These are phyloP conservation scores for Falco cherrug DNA, from an alignment of 2,797 vertebrate species.

Conservation along the genomic window DNA sequence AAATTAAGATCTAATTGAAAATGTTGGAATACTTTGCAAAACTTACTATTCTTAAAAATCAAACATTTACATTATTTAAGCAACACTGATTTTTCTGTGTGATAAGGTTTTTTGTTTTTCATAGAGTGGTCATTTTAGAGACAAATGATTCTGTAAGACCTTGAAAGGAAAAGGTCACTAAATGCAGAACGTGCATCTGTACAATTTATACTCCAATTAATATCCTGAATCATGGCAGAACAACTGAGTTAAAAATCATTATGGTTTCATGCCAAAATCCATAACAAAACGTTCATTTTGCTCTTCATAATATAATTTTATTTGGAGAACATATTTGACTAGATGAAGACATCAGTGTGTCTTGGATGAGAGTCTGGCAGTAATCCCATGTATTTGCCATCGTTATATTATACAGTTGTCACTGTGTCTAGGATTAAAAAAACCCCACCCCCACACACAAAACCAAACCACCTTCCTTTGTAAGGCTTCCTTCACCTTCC, in stretches of 20 bases:
- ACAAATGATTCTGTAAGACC: background rate
- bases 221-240: background rate
- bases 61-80: background rate
- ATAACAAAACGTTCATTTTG: background rate
- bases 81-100: background rate
- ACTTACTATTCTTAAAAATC: too few relatives aligned
- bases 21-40: background rate
- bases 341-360: background rate
- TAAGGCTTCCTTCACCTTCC: background rate
- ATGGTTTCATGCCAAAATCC: constrained; percentile 36
- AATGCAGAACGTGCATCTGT: background rate
- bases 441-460: too few relatives aligned
- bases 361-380: background rate
- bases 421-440: background rate
- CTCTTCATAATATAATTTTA: constrained; percentile 18
- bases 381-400: background rate
- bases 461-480: background rate
- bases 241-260: background rate
- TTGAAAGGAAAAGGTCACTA: background rate
- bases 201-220: constrained; percentile 30
- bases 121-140: background rate
- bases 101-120: background rate
- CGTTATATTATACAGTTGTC: background rate
- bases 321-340: constrained; percentile 18
- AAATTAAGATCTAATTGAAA: background rate